Evolutionary conservation across 2,888 invertebrate genomes (phyloP).

Genomic region (Archips crataeganus): DNA sequence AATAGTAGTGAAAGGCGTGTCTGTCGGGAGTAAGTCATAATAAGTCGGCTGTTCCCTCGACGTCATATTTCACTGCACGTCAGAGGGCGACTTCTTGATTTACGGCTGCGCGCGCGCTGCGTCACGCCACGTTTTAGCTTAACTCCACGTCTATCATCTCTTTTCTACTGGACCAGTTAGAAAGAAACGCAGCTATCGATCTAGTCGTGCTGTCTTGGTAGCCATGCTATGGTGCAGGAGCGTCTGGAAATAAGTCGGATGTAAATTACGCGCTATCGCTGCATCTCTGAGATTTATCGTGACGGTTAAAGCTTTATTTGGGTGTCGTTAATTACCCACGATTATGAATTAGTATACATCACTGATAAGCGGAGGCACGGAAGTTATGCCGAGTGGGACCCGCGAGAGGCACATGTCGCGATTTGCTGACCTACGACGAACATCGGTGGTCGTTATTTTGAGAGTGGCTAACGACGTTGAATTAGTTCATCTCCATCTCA

Average conservation of each 20-base stretch:
- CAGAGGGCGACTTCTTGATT: background rate
- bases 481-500: no score
- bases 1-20: constrained; percentile 31
- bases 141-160: background rate
- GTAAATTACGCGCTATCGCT: constrained; percentile 63
- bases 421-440: background rate
- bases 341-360: constrained; percentile 12
- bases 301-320: constrained; percentile 23
- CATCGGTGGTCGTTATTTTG: no score
- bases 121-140: constrained; percentile 1
- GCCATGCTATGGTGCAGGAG: background rate
- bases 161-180: background rate
- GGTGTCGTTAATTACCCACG: constrained; percentile 8
- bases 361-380: background rate
- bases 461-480: no score
- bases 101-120: constrained; percentile 1
- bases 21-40: constrained; percentile 15
- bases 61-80: constrained; percentile 11
- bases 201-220: background rate
- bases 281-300: constrained; percentile 30
- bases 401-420: background rate
- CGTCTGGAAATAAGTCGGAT: constrained; percentile 54
- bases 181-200: background rate
- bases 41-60: constrained; percentile 3
- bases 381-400: background rate